Conservation (phyloP, 1,140 invertebrate genomes). For the Wasmannia auropunctata region DNA sequence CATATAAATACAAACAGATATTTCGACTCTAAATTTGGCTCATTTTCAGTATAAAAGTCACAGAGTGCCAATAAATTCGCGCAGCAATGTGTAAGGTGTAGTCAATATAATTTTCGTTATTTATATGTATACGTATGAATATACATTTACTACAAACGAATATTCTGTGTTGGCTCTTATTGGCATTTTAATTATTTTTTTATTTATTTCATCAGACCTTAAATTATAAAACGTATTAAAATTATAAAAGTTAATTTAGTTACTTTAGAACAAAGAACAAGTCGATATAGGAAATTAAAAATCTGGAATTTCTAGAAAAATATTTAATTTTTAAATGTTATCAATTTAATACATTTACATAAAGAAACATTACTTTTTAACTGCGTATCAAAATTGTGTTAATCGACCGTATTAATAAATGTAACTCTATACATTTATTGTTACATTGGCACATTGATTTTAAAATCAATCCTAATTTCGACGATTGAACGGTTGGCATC, state of each 20-base stretch:
- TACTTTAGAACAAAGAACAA: background rate
- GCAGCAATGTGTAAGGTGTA: too few relatives aligned
- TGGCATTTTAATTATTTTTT: too few relatives aligned
- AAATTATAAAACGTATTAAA: too few relatives aligned
- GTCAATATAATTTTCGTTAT: too few relatives aligned
- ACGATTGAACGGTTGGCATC: background rate
- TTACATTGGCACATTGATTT: background rate
- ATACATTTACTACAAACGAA: too few relatives aligned
- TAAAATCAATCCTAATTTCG: background rate
- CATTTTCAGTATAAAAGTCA: too few relatives aligned
- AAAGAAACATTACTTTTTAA: background rate
- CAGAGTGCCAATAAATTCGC: too few relatives aligned
- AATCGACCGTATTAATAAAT: constrained; percentile 2
- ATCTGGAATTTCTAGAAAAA: background rate
- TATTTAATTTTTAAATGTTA: background rate
- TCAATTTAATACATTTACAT: background rate
- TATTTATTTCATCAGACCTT: too few relatives aligned
- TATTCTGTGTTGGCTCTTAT: too few relatives aligned
- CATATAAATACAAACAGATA: too few relatives aligned
- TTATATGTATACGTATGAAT: too few relatives aligned
- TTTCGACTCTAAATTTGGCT: too few relatives aligned
- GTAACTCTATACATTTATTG: background rate
- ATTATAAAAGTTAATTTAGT: background rate
- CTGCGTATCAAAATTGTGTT: background rate
- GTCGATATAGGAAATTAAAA: background rate